Conservation (phyloP, 2,797 vertebrate species). For the Ptychadena robeensis region DNA sequence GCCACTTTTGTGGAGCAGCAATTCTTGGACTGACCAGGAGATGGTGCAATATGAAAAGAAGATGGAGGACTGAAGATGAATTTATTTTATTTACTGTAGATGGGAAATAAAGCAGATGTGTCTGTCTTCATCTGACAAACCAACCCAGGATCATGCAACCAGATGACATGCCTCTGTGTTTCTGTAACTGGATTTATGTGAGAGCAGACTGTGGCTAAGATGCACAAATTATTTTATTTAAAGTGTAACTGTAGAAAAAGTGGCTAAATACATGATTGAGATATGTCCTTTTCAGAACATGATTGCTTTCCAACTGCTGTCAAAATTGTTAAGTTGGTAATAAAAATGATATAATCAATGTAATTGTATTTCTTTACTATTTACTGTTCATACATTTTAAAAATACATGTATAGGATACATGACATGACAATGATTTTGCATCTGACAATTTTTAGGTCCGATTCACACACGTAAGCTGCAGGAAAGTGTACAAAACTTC, state of each 20-base stretch:
- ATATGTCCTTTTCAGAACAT: too few relatives aligned
- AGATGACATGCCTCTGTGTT: not conserved
- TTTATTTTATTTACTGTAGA: not conserved
- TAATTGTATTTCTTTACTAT: too few relatives aligned
- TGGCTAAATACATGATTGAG: too few relatives aligned
- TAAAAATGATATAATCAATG: too few relatives aligned
- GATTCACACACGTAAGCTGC: too few relatives aligned
- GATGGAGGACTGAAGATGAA: not conserved
- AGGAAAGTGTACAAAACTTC: too few relatives aligned
- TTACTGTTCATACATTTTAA: too few relatives aligned
- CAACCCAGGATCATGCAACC: not conserved
- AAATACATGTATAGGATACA: too few relatives aligned
- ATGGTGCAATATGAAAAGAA: conserved; percentile 8
- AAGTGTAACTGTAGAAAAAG: not conserved
- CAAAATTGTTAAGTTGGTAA: too few relatives aligned
- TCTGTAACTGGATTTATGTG: not conserved
- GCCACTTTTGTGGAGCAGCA: not conserved
- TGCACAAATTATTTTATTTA: not conserved
- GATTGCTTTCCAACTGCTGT: too few relatives aligned
- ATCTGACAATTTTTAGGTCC: too few relatives aligned
- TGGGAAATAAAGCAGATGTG: not conserved
- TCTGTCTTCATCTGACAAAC: not conserved
- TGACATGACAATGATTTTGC: too few relatives aligned
- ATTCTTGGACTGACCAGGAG: not conserved
- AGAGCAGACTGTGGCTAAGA: not conserved